These are phyloP conservation scores for Borostomias antarcticus DNA, from an alignment of 2,797 vertebrate species.

Conservation along the genomic window DNA sequence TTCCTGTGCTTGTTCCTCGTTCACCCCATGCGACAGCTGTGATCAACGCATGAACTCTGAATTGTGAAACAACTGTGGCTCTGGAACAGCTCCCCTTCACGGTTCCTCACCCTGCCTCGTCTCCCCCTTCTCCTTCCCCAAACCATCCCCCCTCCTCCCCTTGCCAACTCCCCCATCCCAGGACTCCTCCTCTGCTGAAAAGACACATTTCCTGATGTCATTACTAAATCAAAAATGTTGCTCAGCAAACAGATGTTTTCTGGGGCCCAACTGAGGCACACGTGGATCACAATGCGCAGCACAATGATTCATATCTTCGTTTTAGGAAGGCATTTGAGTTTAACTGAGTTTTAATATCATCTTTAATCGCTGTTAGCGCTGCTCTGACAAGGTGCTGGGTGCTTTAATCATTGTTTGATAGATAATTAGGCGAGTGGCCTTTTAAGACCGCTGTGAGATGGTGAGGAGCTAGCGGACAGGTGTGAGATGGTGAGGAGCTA, in stretches of 20 bases:
- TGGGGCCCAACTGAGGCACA: slow-evolving; percentile 49
- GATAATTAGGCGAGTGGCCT: slow-evolving; percentile 3
- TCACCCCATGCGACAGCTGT: slow-evolving; percentile 63
- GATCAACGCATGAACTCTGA: slow-evolving; percentile 67
- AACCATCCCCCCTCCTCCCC: slow-evolving; percentile 53
- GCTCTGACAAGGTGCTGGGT: slow-evolving; percentile 10
- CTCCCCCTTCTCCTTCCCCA: slow-evolving; percentile 48
- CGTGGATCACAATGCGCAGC: slow-evolving; percentile 40
- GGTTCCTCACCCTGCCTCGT: slow-evolving; percentile 68
- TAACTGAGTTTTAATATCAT: slow-evolving; percentile 19
- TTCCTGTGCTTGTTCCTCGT: slow-evolving; percentile 72
- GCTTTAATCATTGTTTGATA: slow-evolving; percentile 10
- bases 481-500: neutral
- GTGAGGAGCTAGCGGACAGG: neutral
- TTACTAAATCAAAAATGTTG: slow-evolving; percentile 74
- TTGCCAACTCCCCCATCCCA: slow-evolving; percentile 53
- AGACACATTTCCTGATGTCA: slow-evolving; percentile 77
- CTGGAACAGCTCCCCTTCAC: slow-evolving; percentile 55
- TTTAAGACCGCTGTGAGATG: neutral
- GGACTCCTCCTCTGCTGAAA: slow-evolving; percentile 70
- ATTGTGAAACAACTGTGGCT: slow-evolving; percentile 71
- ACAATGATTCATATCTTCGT: slow-evolving; percentile 53
- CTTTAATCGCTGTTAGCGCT: slow-evolving; percentile 27
- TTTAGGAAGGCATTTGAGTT: slow-evolving; percentile 46
- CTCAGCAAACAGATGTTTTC: slow-evolving; percentile 73